Evolutionary conservation across 2,797 vertebrate genomes (phyloP), one percentile per base, ranked within the genome.

Genomic region (Oryzias dopingdopingensis): DNA sequence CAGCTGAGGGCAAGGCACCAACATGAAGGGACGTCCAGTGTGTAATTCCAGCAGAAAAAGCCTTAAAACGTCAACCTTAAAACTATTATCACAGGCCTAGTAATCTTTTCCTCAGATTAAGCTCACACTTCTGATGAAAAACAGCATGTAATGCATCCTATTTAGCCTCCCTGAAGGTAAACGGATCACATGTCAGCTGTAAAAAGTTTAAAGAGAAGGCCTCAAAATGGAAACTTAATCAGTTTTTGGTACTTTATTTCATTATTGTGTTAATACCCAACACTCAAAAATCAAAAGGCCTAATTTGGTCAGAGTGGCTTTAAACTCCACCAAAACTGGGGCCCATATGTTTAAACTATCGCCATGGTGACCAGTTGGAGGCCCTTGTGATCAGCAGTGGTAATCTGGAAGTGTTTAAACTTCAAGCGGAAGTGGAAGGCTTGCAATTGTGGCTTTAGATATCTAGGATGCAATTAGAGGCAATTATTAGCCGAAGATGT

Each of bases 391-490:
- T 42, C 41, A 14, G 57, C 64, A 18, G 52, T 44, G 60, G 55
- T 61, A 81, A 77, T 82, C 83, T 86, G 80, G 81, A 77, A 80
- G 79, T 59, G 78, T 83, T 89, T 87, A 85, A 26, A 63, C 50
- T 76, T 58, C 4, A 67, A 71, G 75, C 83, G 83, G 86, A 89
- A 85, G 76, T 72, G 50, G 77, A 63, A 74, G 70, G 82, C 62
- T 67, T 74, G 60, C 62, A 59, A 81, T 51, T 50, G 79, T 61
- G 69, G 73, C 71, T 77, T 82, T 74, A 67, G 61, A 83, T 81
- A 85, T 65, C 51, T 81, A 66, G 76, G 68, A 76, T 68, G 78
- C 67, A 84, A 87, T 89, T 86, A 84, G 55, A 12, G 42, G 55
- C 6, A 73, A 84, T 74, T 37, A 37, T 37, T 67, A 68, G 46